Evolutionary conservation across 1,140 invertebrate genomes (phyloP), one percentile per base, ranked within the genome.

Genomic region (Musca vetustissima): DNA sequence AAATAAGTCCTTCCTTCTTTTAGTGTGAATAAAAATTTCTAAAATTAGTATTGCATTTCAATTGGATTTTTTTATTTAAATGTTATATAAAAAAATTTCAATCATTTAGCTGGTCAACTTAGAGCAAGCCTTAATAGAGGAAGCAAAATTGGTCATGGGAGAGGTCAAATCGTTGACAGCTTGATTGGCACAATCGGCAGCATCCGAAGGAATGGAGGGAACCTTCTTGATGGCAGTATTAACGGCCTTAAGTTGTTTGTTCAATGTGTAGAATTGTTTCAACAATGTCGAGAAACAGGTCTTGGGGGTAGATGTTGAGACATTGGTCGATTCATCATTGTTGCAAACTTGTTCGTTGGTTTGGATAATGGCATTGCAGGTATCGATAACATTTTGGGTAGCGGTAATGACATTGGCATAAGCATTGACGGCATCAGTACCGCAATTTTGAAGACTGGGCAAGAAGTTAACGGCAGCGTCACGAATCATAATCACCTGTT

Each of bases 111-210:
- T 71, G 59, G 75, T 76, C 53, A 78, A 69, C 70, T 78, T 55
- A 48, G 76, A 78, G 70, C 77, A 78, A 48, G 13, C 0, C 53
- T 64, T 24, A 4, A 78, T 64, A 59, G 74, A 73, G 24, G 69
- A 7, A 17, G 75, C 73, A 57, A 78, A 78, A 57, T 69, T 64
- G 8, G 72, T 76, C 66, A 76, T 78, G 67, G 78, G 76, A 49
- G 19, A 55, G 49, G 48, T 66, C 28, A 78, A 59, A 9, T 57
- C 69, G 53, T 1, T 70, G 11, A 72, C 70, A 8, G 73, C 64
- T 17, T 72, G 17, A 55, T 15, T 22, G 1, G 78, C 68, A 64
- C 76, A 78, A 64, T 6, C 14, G 13, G 61, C 50, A 19, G 76
- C 71, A 73, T 75, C 76, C 14, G 72, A 70, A 4, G 73, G 76